These are phyloP conservation scores for Parasteatoda lunata DNA, from an alignment of 2,888 invertebrate species.

Conservation along the genomic window DNA sequence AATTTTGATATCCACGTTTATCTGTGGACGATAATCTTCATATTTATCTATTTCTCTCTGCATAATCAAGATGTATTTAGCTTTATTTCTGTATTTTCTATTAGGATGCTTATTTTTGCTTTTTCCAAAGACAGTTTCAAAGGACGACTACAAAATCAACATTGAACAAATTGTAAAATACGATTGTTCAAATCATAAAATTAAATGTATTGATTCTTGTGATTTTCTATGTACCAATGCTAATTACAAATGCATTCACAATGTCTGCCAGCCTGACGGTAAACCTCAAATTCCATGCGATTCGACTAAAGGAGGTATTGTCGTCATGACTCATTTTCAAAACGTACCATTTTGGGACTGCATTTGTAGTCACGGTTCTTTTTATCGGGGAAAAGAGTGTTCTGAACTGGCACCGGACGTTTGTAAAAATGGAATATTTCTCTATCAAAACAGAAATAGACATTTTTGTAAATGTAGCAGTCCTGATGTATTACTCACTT, in stretches of 20 bases:
- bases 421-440: constrained; percentile 25
- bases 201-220: constrained; percentile 36
- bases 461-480: constrained; percentile 12
- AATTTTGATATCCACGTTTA: constrained; percentile 7
- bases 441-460: not conserved
- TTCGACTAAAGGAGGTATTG: not conserved
- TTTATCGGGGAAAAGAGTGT: constrained; percentile 21
- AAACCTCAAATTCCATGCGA: not conserved
- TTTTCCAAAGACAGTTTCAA: constrained; percentile 13
- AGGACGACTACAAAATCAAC: constrained; percentile 8
- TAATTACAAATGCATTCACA: constrained; percentile 24
- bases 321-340: constrained; percentile 10
- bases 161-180: constrained; percentile 19
- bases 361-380: constrained; percentile 21
- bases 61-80: constrained; percentile 33
- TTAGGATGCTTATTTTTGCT: constrained; percentile 29
- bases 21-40: constrained; percentile 22
- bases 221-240: constrained; percentile 26
- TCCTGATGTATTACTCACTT: not conserved
- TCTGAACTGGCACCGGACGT: not conserved
- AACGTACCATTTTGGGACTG: constrained; percentile 25
- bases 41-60: constrained; percentile 24
- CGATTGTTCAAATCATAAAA: constrained; percentile 5
- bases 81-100: constrained; percentile 27
- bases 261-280: constrained; percentile 1